Evolutionary conservation across 2,113 vertebrate species (phyloP).

Genomic region (Philantomba maxwellii): DNA sequence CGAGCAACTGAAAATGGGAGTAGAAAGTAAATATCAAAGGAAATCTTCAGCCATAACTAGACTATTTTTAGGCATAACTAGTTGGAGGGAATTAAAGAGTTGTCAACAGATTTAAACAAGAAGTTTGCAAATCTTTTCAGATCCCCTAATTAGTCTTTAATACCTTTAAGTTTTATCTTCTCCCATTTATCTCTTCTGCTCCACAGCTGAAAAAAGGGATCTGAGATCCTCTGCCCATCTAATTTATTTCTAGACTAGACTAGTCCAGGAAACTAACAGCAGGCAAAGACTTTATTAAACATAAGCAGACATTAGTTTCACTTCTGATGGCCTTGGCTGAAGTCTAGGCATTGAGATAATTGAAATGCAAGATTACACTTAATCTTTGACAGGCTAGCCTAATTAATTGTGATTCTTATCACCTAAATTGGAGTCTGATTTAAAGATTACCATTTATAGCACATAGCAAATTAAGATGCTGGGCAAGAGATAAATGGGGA

Average conservation of each 20-base stretch:
- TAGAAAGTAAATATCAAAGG: background rate
- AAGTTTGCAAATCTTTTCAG: slow-evolving; percentile 15
- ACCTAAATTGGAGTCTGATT: slow-evolving; percentile 38
- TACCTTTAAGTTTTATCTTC: background rate
- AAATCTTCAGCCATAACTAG: background rate
- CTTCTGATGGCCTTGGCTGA: background rate
- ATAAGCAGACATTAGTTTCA: background rate
- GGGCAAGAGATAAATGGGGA: background rate
- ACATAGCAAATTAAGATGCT: slow-evolving; percentile 32
- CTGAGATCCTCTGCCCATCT: background rate
- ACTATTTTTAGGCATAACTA: slow-evolving; percentile 3
- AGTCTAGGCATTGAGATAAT: background rate
- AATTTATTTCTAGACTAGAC: background rate
- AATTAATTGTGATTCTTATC: slow-evolving; percentile 50
- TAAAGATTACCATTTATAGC: slow-evolving; percentile 26
- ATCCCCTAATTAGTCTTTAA: background rate
- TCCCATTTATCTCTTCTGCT: background rate
- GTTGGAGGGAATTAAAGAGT: background rate
- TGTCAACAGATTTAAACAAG: background rate
- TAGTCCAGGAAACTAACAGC: background rate
- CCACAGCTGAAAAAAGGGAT: background rate
- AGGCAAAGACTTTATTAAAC: background rate
- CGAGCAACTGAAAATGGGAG: background rate
- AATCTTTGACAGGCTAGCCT: background rate
- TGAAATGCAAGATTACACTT: background rate